phyloP scores from a whole-genome alignment of 2,797 vertebrate genomes.

The Odontamblyopus rebecca region DNA sequence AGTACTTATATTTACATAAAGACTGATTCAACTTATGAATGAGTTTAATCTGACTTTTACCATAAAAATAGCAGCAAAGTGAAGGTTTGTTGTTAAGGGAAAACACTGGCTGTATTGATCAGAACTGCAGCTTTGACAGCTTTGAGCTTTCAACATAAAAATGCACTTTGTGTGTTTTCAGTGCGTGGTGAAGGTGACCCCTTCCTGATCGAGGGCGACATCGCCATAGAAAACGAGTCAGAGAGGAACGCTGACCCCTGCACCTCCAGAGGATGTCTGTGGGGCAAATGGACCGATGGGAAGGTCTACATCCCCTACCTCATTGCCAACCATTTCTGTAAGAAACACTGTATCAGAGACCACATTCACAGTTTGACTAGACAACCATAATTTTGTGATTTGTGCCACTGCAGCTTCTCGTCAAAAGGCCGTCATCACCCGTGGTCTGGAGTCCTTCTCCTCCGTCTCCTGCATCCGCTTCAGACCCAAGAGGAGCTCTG shows the following conservation, averaged over 20 bases:
- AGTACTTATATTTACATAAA: too few relatives aligned
- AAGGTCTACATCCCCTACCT: conserved; percentile 72
- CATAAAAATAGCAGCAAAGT: too few relatives aligned
- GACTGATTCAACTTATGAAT: too few relatives aligned
- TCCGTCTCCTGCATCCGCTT: conserved; percentile 73
- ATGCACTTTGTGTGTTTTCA: neutral
- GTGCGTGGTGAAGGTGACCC: conserved; percentile 41
- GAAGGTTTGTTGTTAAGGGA: too few relatives aligned
- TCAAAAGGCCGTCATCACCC: conserved; percentile 63
- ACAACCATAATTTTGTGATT: too few relatives aligned
- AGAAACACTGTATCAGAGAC: conserved; percentile 10
- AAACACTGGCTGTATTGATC: neutral
- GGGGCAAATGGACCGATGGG: conserved; percentile 66
- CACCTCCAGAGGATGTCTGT: conserved; percentile 55
- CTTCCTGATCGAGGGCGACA: conserved; percentile 55
- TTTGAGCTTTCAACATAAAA: too few relatives aligned
- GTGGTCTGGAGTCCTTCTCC: conserved; percentile 73
- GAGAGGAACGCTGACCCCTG: conserved; percentile 75
- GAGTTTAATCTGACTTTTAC: too few relatives aligned
- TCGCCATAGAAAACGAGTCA: conserved; percentile 50
- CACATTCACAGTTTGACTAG: neutral
- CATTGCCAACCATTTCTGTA: conserved; percentile 70
- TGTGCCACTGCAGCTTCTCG: conserved; percentile 47
- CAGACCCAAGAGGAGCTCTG: conserved; percentile 46
- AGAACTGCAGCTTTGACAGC: too few relatives aligned